Base-by-base conservation (phyloP, 2,888 invertebrate species). In the Mycalesis mineus region DNA sequence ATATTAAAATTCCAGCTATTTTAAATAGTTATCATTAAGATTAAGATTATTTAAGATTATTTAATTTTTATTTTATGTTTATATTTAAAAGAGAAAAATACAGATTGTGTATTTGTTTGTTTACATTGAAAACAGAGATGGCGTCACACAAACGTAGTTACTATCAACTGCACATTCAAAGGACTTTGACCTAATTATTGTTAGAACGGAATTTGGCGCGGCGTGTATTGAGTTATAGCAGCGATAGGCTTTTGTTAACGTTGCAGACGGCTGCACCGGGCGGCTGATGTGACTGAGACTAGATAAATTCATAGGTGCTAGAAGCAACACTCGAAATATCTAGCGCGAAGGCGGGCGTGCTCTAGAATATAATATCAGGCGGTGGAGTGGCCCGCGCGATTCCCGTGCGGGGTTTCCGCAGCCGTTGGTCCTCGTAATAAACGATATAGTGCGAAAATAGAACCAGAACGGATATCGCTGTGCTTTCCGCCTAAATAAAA, bases 311-410 rank as follows among this genome's bases (percentile, higher is more conserved):
- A 84, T 84, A 88, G 87, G 84, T 86, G 85, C 81, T 82, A 78
- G 84, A 80, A 81, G 82, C 80, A 83, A 78, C 85, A 86, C 88
- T 89, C 81, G 89, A 91, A 82, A 91, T 88, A 86, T 91, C 91
- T 80, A 84, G 82, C 78, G 84, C 83, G 86, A 79, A 72, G 88
- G 80, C 67, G 77, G 80, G 76, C 88, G 82, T 88, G 89, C 84
- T 91, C 91, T 79, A 88, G 89, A 88, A 88, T 89, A 89, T 87
- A 86, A 89, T 89, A 88, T 88, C 82, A 89, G 83, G 77, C 82
- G 70, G 79, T 81, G 77, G 76, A 84, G 86, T 82, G 86, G 84
- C 77, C 80, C 75, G 78, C 73, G 80, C 80, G 73, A 74, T 72
- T 68, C 66, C 65, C 65, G 65, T 66, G 65, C 70, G 69, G 68